Conservation (phyloP, 1,140 invertebrate species). For the Megathymus violae region DNA sequence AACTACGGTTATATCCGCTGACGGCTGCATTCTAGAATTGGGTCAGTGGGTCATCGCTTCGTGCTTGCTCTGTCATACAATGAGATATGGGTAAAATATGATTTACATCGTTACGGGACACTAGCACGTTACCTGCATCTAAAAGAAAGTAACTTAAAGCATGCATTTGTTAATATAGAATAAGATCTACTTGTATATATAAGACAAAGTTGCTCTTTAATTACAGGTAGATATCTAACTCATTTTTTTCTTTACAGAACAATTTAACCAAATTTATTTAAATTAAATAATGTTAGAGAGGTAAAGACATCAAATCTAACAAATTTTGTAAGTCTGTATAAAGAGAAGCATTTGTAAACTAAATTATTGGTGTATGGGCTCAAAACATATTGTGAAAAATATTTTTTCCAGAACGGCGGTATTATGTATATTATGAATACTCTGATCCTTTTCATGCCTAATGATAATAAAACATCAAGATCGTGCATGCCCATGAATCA, state of each 20-base stretch:
- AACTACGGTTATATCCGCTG: conserved; percentile 69
- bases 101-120: conserved; percentile 52
- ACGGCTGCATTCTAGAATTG: conserved; percentile 73
- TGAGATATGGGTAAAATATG: conserved; percentile 68
- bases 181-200: too few relatives aligned
- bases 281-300: too few relatives aligned
- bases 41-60: conserved; percentile 77
- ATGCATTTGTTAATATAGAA: too few relatives aligned
- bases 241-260: too few relatives aligned
- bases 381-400: background rate
- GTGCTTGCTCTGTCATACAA: conserved; percentile 70
- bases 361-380: too few relatives aligned
- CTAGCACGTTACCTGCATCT: background rate
- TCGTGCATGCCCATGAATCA: conserved; percentile 53
- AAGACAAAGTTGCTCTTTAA: too few relatives aligned
- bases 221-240: too few relatives aligned
- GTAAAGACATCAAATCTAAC: too few relatives aligned
- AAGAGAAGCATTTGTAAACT: too few relatives aligned
- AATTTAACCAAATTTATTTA: too few relatives aligned
- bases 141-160: too few relatives aligned
- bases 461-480: conserved; percentile 65
- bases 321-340: too few relatives aligned
- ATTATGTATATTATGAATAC: background rate
- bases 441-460: conserved; percentile 26
- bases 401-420: background rate